These are phyloP conservation scores for Hormaphis cornu DNA, from an alignment of 1,140 invertebrate genomes.

Conservation along the genomic window DNA sequence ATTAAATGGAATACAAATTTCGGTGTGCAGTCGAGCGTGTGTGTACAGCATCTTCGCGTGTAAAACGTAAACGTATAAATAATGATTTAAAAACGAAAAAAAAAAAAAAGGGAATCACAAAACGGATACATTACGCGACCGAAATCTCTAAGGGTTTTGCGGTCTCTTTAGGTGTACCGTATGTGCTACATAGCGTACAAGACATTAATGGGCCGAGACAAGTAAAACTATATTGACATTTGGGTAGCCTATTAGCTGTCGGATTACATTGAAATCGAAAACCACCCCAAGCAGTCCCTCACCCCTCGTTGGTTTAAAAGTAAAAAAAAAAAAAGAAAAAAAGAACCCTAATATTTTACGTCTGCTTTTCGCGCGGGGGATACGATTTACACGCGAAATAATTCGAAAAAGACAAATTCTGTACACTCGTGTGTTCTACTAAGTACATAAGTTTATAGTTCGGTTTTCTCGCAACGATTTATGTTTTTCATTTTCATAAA, in stretches of 20 bases:
- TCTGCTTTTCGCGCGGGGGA: not conserved
- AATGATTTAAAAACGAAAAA: not conserved
- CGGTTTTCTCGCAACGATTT: no score
- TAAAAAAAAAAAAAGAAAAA: constrained; percentile 18
- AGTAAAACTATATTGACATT: constrained; percentile 38
- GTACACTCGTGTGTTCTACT: not conserved
- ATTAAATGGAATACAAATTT: not conserved
- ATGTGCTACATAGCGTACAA: constrained; percentile 6
- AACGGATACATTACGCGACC: constrained; percentile 9
- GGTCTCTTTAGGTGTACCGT: constrained; percentile 21
- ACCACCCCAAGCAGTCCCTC: constrained; percentile 34
- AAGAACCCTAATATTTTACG: constrained; percentile 17
- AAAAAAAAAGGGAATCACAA: constrained; percentile 12
- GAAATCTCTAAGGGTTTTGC: constrained; percentile 28
- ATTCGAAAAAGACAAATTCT: constrained; percentile 17
- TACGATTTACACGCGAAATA: constrained; percentile 14
- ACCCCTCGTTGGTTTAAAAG: constrained; percentile 19
- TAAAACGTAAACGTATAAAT: not conserved
- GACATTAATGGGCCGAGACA: constrained; percentile 31
- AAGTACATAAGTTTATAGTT: no score
- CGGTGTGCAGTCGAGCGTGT: not conserved
- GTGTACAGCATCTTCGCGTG: no score
- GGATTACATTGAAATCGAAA: constrained; percentile 42
- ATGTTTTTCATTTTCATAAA: no score
- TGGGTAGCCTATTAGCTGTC: constrained; percentile 38